Evolutionary conservation across 2,113 vertebrate species (phyloP), one percentile per base, ranked within the genome.

Genomic region (Choloepus hoffmanni): DNA sequence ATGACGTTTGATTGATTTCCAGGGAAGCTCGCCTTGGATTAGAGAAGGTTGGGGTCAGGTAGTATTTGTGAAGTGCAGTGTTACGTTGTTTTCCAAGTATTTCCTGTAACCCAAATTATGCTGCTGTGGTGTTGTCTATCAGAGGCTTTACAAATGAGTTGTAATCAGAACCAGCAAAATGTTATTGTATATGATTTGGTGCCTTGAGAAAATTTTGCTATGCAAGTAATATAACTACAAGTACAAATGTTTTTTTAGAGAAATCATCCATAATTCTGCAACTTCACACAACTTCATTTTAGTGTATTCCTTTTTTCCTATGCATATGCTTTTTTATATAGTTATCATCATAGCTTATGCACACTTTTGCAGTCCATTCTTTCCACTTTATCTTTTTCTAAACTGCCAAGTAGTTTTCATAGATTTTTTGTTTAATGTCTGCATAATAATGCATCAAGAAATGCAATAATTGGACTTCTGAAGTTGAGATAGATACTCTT

Each of bases 241-340:
- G 26, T 2, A 4, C 26, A 43, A 18, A 21, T 15, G 9, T 81
- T 63, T 81, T 81, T 28, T 24, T 2, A 24, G 74, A 48, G 36
- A n/a, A 36, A 19, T 23, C 33, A 2, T 15, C 21, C 19, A 4
- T 21, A 30, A 28, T 48, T 14, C n/a, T 10, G 26, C 19, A 16
- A 9, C 55, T 30, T 90, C 16, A 33, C 58, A 15, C 30, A 9
- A 0, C 19, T 3, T 21, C 0, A 1, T 60, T 23, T 23, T 1
- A 11, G 16, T 0, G 1, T 15, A 0, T n/a, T 58, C 88, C 65
- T 77, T 70, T 23, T 50, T 76, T 55, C 36, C 72, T 15, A 0
- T 76, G 58, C 2, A 0, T 33, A 0, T 16, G 72, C 23, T 30
- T 30, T 30, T 62, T 77, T 58, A 6, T 19, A 2, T 10, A 6